Evolutionary conservation across 2,113 vertebrate genomes (phyloP), one percentile per base, ranked within the genome.

Genomic region (Sorex araneus): DNA sequence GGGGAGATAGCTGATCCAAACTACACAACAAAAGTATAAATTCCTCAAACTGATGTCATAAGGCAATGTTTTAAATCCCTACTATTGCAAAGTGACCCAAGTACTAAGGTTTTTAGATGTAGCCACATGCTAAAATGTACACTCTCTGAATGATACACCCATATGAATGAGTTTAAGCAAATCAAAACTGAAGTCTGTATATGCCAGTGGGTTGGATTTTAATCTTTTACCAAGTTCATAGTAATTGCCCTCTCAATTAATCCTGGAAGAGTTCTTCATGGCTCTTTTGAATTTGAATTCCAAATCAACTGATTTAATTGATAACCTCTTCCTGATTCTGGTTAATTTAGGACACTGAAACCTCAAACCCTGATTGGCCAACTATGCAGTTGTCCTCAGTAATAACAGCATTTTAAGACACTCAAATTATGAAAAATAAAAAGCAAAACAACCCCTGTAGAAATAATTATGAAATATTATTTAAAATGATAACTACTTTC

Each of bases 271-370:
- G 27, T 67, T 93, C 36, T 45, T 83, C 69, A 73, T 80, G 30
- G 7, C 1, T 80, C 34, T 50, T n/a, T n/a, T n/a, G n/a, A n/a
- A n/a, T 87, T 8, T 64, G 89, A 89, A 67, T 27, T 11, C 77
- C 75, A 71, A 89, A 70, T 84, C 19, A 91, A 73, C 2, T 60
- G 75, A 91, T 36, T 81, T 75, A 74, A 54, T 87, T 88, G 95
- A 80, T 36, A 94, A 78, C 16, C 71, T 45, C 85, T 50, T 70
- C 30, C 34, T 45, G 85, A 64, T 25, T 80, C 94, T 86, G 47
- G 36, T 76, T 87, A 93, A 93, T 47, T 85, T 30, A 90, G 64
- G 67, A 93, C 69, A 3, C 32, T 47, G 28, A 82, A 85, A 88
- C 4, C 25, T 84, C 36, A 34, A 94, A 76, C 8, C 16, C 28